These are phyloP conservation scores for Mastomys coucha DNA, from an alignment of 2,113 vertebrate species.

Conservation along the genomic window DNA sequence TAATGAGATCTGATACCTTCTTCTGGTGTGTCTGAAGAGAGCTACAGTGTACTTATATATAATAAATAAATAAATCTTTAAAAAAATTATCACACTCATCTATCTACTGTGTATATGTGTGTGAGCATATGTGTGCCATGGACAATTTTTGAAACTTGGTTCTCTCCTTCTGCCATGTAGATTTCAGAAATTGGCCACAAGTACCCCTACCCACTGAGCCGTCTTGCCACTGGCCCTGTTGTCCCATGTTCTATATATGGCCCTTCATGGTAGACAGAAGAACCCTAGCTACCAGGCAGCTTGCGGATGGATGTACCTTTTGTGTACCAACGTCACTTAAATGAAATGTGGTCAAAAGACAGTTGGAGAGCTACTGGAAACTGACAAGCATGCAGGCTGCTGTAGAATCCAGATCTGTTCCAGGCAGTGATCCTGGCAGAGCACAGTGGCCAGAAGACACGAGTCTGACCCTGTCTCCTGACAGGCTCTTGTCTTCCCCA, in stretches of 20 bases:
- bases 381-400: neutral
- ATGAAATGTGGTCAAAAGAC: constrained; percentile 17
- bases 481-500: constrained; percentile 46
- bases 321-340: constrained; percentile 3
- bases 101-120: neutral
- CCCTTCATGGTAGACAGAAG: neutral
- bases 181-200: neutral
- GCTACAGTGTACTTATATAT: too few species aligned
- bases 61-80: too few species aligned
- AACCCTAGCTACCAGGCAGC: neutral
- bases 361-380: neutral
- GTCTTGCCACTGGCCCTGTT: neutral
- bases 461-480: neutral
- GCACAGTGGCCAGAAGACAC: neutral
- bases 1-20: too few species aligned
- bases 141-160: neutral
- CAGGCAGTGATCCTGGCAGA: neutral
- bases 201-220: neutral
- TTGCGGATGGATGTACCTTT: neutral
- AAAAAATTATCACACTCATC: neutral
- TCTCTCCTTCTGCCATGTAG: neutral
- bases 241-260: neutral
- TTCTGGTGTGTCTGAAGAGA: too few species aligned
- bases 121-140: too few species aligned
- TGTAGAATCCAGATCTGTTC: neutral